These are phyloP conservation scores for Cirrhinus molitorella DNA, from an alignment of 2,797 vertebrate species.

Conservation along the genomic window DNA sequence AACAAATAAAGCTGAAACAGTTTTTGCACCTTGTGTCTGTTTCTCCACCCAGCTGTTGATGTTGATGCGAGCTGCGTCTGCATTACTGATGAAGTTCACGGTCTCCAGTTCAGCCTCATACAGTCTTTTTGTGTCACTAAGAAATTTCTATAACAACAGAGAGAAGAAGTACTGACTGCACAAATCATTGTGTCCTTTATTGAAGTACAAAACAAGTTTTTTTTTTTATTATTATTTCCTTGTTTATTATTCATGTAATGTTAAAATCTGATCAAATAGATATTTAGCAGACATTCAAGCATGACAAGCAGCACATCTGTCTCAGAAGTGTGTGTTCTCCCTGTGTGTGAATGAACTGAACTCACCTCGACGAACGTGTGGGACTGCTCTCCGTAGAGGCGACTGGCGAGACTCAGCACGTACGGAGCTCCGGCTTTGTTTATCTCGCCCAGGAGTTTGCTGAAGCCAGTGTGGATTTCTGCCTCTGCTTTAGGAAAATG, in stretches of 20 bases:
- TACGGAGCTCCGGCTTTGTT: constrained; percentile 79
- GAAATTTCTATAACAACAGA: constrained; percentile 14
- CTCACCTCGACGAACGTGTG: constrained; percentile 85
- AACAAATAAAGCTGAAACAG: no score
- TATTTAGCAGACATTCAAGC: background rate
- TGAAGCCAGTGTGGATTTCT: constrained; percentile 71
- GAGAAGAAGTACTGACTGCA: background rate
- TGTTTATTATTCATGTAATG: no score
- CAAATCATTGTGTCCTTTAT: background rate
- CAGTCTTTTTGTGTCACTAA: background rate
- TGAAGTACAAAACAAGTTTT: no score
- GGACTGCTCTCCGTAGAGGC: constrained; percentile 86
- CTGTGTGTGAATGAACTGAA: background rate
- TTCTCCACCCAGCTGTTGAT: constrained; percentile 45
- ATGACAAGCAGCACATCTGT: background rate
- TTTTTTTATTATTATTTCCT: no score
- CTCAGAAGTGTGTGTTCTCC: background rate
- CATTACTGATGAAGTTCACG: background rate
- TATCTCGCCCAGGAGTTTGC: constrained; percentile 73
- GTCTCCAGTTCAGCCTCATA: constrained; percentile 24
- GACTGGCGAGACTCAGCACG: constrained; percentile 84
- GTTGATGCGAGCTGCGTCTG: background rate
- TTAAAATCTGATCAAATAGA: no score
- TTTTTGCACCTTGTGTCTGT: constrained; percentile 12
- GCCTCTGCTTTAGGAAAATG: constrained; percentile 60